Evolutionary conservation across 2,797 vertebrate species (phyloP), one percentile per base, ranked within the genome.

Genomic region (Heliangelus exortis): DNA sequence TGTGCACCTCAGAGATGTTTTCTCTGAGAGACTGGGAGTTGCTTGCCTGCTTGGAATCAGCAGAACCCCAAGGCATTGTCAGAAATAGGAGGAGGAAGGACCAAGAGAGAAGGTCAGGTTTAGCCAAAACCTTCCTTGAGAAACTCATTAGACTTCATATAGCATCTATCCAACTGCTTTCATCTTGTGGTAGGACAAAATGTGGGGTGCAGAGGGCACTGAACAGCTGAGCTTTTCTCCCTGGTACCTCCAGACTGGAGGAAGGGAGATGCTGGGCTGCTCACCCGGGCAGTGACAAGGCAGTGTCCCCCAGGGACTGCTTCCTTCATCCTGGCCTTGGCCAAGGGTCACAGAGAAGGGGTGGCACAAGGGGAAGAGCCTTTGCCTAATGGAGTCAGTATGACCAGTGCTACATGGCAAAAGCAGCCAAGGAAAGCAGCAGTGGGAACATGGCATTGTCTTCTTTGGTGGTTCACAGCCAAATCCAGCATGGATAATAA

Each of bases 21-120:
- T 15, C 23, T 78, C 33, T 12, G 1, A 0, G 7, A 14, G 17
- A 82, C 0, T 4, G 0, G n/a, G 45, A 76, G 16, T 10, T 71
- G 6, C 7, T 29, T 67, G 18, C 12, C 59, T 92, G 12, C 47
- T 68, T 1, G 1, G 17, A 84, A 23, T 7, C 29, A 72, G 29
- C 13, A 87, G n/a, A 89, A 74, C 13, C 34, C 33, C 2, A 1
- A 71, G 33, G 55, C 1, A n/a, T 2, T 0, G 1, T 29, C 47
- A 86, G 34, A 89, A 78, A 75, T 0, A 26, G 13, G 11, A 66
- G 7, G 29, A 73, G 3, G 7, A 62, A 57, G 18, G 63, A 76
- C 15, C 7, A 79, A 29, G 17, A 83, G 2, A 80, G 6, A 54
- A 7, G 9, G 2, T 63, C 53, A 87, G 18, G 22, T 65, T 86